phyloP scores from a whole-genome alignment of 2,797 vertebrate species.

The Centropyge bicolor region DNA sequence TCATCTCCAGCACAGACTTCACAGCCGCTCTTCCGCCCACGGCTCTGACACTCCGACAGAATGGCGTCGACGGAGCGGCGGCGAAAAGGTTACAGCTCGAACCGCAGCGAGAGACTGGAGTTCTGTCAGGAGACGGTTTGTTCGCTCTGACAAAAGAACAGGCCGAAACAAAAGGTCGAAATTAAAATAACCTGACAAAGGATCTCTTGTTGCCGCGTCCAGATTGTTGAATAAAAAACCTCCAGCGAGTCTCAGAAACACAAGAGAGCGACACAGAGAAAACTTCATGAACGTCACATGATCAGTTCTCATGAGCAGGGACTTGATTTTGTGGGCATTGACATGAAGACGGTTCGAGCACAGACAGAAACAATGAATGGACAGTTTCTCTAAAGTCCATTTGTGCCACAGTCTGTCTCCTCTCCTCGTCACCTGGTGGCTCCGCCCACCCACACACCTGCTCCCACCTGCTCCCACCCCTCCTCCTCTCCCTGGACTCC shows the following conservation, averaged over 20 bases:
- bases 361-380: too few relatives aligned
- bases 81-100: constrained; percentile 45
- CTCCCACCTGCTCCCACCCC: too few relatives aligned
- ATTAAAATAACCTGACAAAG: constrained; percentile 63
- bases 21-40: constrained; percentile 50
- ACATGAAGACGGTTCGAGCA: neutral
- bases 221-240: constrained; percentile 5
- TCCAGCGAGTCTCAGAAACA: neutral
- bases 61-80: constrained; percentile 35
- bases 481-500: too few relatives aligned
- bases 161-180: constrained; percentile 55
- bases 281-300: neutral
- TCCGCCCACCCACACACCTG: too few relatives aligned
- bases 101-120: constrained; percentile 30
- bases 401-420: too few relatives aligned
- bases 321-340: neutral
- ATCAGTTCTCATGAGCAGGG: too few relatives aligned
- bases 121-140: constrained; percentile 47
- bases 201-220: constrained; percentile 28
- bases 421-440: too few relatives aligned
- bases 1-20: constrained; percentile 20
- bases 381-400: too few relatives aligned
- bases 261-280: neutral
- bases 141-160: constrained; percentile 50
- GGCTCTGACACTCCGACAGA: constrained; percentile 28